Evolutionary conservation across 2,797 vertebrate species (phyloP).

Genomic region (Syngnathus acus): DNA sequence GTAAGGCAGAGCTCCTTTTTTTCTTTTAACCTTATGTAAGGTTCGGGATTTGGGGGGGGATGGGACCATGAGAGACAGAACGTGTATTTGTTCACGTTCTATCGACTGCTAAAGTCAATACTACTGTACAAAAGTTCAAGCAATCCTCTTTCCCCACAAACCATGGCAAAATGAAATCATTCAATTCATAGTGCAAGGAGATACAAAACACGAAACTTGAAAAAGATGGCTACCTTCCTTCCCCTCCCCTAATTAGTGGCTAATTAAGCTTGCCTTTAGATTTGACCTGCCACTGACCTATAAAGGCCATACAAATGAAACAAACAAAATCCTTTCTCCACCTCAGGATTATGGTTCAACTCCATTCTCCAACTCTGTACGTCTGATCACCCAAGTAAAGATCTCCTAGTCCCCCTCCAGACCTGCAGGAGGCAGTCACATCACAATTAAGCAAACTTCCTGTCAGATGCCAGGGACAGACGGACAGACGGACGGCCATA

Average conservation of each 20-base stretch:
- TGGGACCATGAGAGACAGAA: not conserved
- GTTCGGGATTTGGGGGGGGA: not conserved
- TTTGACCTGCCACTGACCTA: not conserved
- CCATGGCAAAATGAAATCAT: not conserved
- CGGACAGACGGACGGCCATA: too few species aligned
- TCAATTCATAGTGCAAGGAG: too few species aligned
- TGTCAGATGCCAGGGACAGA: too few species aligned
- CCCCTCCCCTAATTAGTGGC: too few species aligned
- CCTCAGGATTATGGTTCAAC: not conserved
- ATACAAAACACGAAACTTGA: too few species aligned
- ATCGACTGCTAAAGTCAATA: not conserved
- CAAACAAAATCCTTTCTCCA: not conserved
- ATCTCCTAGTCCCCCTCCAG: too few species aligned
- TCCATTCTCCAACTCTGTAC: not conserved
- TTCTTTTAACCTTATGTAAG: constrained; percentile 1
- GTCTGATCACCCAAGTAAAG: too few species aligned
- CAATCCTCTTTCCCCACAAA: not conserved
- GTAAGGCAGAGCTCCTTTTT: not conserved
- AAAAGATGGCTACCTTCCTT: too few species aligned
- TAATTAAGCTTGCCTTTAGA: not conserved
- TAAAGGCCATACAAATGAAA: not conserved
- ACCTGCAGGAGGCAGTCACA: too few species aligned
- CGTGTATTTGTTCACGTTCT: not conserved
- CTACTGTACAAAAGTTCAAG: not conserved
- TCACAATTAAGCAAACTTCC: too few species aligned